Conservation (phyloP, 2,888 invertebrate genomes). For the Clitarchus hookeri region DNA sequence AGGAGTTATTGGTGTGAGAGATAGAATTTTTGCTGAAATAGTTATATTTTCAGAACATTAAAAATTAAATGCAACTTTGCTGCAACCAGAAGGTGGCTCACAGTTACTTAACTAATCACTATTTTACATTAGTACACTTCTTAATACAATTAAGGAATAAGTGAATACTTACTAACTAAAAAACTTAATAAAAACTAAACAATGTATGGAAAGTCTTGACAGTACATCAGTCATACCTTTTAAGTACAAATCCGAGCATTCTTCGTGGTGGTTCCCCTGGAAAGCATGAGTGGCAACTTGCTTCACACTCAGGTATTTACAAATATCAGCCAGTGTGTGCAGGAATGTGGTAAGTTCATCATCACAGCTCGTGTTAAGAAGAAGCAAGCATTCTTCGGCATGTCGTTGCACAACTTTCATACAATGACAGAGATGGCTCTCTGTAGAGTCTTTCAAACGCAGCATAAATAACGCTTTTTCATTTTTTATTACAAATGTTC, state of each 20-base stretch:
- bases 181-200: background rate
- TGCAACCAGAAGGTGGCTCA: too few relatives aligned
- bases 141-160: too few relatives aligned
- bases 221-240: conserved; percentile 17
- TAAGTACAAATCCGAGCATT: conserved; percentile 22
- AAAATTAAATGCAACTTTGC: too few relatives aligned
- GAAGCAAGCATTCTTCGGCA: conserved; percentile 15
- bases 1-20: too few relatives aligned
- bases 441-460: conserved; percentile 46
- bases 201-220: background rate
- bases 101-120: too few relatives aligned
- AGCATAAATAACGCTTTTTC: conserved; percentile 49
- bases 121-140: too few relatives aligned
- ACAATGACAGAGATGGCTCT: conserved; percentile 9
- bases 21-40: too few relatives aligned
- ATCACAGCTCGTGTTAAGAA: background rate
- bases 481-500: conserved; percentile 48
- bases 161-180: background rate
- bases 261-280: conserved; percentile 27
- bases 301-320: conserved; percentile 37
- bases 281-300: conserved; percentile 35
- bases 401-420: conserved; percentile 29
- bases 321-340: conserved; percentile 28
- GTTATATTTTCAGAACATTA: too few relatives aligned
- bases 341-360: conserved; percentile 16